Percentiles rank a stretch among this genome's conserved stretches.
These are phyloP conservation scores for Desoria tigrina DNA, from an alignment of 2,888 invertebrate species.

Conservation along the genomic window DNA sequence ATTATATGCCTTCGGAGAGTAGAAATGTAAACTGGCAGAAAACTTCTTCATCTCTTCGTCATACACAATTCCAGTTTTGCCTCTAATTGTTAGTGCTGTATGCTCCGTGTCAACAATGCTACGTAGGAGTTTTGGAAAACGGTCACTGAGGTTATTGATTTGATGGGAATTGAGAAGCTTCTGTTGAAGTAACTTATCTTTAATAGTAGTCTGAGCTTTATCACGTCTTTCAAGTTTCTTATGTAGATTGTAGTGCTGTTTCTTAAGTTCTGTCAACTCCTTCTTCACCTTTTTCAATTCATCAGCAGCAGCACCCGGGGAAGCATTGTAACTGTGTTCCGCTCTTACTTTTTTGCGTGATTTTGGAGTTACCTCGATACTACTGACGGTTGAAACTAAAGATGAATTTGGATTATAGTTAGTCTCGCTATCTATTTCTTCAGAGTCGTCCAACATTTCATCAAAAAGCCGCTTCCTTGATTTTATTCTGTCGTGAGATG, in stretches of 20 bases:
- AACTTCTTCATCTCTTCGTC: conserved; percentile 5
- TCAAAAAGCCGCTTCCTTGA: too few relatives aligned
- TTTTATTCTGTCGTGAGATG: too few relatives aligned
- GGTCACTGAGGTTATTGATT: too few relatives aligned
- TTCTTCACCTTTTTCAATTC: neutral
- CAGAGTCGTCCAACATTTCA: too few relatives aligned
- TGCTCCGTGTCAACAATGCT: neutral
- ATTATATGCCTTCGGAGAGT: conserved; percentile 6
- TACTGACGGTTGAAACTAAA: neutral
- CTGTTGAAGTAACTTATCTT: neutral
- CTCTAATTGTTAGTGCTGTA: neutral
- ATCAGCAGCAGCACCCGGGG: conserved; percentile 7
- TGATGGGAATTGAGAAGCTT: too few relatives aligned
- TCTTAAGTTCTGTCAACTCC: neutral
- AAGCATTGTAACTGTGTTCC: conserved; percentile 20
- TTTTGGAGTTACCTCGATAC: neutral
- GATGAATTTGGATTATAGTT: too few relatives aligned
- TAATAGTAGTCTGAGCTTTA: neutral
- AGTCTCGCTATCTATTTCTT: too few relatives aligned
- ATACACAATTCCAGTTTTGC: neutral
- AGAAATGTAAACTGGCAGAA: neutral
- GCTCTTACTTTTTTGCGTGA: neutral
- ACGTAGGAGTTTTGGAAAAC: neutral
- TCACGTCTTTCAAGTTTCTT: neutral
- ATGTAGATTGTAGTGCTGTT: neutral